A percentile compares a stretch with the other conserved stretches of the same genome.
These are phyloP conservation scores for Umimayanthus chanpuru DNA, from an alignment of 92 coral and sea anemone genomes.

Conservation along the genomic window DNA sequence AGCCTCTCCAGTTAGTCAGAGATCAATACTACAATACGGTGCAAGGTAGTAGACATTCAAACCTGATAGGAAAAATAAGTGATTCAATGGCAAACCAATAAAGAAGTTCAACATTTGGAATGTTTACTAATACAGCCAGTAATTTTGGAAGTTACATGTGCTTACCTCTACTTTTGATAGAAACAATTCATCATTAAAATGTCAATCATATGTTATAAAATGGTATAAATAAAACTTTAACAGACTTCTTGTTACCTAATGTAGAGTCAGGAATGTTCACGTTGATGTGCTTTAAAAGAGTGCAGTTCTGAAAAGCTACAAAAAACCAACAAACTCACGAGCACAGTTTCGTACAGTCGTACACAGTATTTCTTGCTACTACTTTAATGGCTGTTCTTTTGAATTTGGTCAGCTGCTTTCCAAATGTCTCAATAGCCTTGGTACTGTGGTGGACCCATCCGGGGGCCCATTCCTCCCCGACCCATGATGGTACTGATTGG, in stretches of 20 bases:
- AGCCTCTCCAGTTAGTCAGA: not conserved
- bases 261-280: not conserved
- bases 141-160: not conserved
- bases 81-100: not conserved
- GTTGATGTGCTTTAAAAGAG: not conserved
- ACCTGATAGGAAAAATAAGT: not conserved
- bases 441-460: conserved; percentile 42
- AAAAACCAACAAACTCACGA: too few species aligned
- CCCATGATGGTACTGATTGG: conserved; percentile 42
- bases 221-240: not conserved
- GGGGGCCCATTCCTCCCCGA: conserved; percentile 41
- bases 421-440: conserved; percentile 24
- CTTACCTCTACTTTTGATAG: not conserved
- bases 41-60: not conserved
- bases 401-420: not conserved
- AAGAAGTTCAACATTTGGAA: not conserved
- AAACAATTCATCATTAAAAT: not conserved
- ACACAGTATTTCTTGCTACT: not conserved
- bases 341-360: too few species aligned
- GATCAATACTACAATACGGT: not conserved
- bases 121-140: not conserved
- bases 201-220: not conserved
- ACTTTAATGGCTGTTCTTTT: not conserved
- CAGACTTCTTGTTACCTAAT: not conserved
- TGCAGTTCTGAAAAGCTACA: not conserved